Conservation (phyloP, 2,113 vertebrate genomes). For the Odontophorus gujanensis region DNA sequence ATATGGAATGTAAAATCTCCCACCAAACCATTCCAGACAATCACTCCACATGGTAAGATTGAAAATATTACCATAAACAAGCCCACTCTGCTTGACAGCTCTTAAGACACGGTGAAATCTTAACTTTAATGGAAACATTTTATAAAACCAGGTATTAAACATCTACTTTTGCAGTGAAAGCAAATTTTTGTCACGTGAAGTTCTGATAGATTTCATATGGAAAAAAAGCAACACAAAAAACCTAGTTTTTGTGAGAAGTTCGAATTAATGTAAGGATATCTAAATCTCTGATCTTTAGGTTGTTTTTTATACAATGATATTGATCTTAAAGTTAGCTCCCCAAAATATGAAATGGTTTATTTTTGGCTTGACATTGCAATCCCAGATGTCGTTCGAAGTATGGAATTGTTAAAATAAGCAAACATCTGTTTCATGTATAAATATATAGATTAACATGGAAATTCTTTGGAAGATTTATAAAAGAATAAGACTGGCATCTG, state of each 20-base stretch:
- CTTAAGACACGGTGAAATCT: not conserved
- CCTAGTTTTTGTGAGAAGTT: not conserved
- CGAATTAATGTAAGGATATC: not conserved
- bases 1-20: slow-evolving; percentile 96
- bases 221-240: not conserved
- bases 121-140: not conserved
- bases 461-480: not conserved
- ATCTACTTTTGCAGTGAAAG: not conserved
- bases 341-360: not conserved
- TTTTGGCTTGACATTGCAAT: not conserved
- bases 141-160: not conserved
- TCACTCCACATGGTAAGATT: slow-evolving; percentile 96
- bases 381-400: slow-evolving; percentile 17
- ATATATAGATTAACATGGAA: not conserved
- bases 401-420: not conserved
- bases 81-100: not conserved
- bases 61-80: slow-evolving; percentile 16
- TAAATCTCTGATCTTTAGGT: not conserved
- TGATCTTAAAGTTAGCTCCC: not conserved
- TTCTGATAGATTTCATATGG: not conserved
- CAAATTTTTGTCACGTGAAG: not conserved
- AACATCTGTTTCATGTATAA: slow-evolving; percentile 2
- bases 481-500: not conserved
- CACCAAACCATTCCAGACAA: slow-evolving; percentile 93
- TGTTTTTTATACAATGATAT: not conserved